These are phyloP conservation scores for Rhinophrynus dorsalis DNA, from an alignment of 2,797 vertebrate genomes.

Conservation along the genomic window DNA sequence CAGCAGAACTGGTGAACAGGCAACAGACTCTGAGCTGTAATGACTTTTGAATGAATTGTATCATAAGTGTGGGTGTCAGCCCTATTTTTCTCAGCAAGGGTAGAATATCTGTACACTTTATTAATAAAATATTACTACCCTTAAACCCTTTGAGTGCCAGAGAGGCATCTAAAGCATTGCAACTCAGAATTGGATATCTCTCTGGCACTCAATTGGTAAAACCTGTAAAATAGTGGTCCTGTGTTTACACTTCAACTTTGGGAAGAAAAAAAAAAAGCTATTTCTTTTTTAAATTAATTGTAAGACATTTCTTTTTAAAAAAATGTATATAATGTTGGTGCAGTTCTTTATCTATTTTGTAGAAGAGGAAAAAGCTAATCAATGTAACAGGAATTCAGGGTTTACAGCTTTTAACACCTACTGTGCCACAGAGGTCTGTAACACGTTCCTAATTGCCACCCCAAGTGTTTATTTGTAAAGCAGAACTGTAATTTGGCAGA, in stretches of 20 bases:
- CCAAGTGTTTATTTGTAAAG: not conserved
- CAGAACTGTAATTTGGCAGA: not conserved
- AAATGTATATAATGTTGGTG: constrained; percentile 16
- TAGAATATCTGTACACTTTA: no score
- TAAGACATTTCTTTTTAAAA: constrained; percentile 2
- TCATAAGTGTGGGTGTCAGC: no score
- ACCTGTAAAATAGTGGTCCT: constrained; percentile 15
- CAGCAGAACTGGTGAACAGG: no score
- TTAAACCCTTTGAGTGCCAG: no score
- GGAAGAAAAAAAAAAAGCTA: no score
- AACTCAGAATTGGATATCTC: no score
- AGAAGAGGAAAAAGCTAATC: not conserved
- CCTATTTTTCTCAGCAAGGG: no score
- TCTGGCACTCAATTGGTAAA: no score
- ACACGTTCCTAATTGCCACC: not conserved
- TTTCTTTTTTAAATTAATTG: constrained; percentile 16
- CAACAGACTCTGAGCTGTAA: no score
- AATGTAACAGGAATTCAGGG: not conserved
- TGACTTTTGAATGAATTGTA: no score
- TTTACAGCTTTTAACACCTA: not conserved
- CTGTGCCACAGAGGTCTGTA: not conserved
- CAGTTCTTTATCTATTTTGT: not conserved
- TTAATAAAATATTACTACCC: no score
- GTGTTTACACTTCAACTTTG: not conserved
- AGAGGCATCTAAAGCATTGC: no score